These are phyloP conservation scores for Erpobdella octoculata DNA, from an alignment of 2,888 invertebrate genomes.

Conservation along the genomic window DNA sequence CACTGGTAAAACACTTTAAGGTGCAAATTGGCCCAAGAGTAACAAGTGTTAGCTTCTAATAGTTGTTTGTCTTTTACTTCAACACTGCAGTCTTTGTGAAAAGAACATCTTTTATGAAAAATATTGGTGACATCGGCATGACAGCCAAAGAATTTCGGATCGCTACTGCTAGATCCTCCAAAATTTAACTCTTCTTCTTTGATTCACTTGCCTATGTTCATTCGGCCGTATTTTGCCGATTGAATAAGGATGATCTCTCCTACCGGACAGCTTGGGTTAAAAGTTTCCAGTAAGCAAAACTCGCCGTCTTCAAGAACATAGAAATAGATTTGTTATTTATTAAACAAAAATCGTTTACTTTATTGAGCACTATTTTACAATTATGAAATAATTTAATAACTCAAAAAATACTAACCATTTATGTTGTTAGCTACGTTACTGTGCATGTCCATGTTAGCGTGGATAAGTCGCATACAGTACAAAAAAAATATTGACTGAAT, in stretches of 20 bases:
- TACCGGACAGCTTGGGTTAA: constrained; percentile 18
- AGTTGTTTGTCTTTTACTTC: constrained; percentile 2
- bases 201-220: constrained; percentile 21
- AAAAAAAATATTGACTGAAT: no score
- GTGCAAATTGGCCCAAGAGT: not conserved
- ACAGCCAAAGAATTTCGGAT: not conserved
- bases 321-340: not conserved
- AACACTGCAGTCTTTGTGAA: not conserved
- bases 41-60: not conserved
- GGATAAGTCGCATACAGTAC: no score
- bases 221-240: constrained; percentile 22
- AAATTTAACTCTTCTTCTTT: constrained; percentile 1
- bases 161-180: not conserved
- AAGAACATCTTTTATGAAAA: not conserved
- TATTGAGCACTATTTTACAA: not conserved
- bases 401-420: not conserved
- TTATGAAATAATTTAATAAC: not conserved
- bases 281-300: constrained; percentile 9
- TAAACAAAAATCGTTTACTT: not conserved
- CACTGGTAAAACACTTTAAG: not conserved
- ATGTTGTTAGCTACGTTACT: not conserved
- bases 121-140: not conserved
- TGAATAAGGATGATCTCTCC: constrained; percentile 12
- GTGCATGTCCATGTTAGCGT: no score
- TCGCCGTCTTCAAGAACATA: no score